Evolutionary conservation across 2,888 invertebrate species (phyloP), one percentile per base, ranked within the genome.

Genomic region (Fragum whitleyi): DNA sequence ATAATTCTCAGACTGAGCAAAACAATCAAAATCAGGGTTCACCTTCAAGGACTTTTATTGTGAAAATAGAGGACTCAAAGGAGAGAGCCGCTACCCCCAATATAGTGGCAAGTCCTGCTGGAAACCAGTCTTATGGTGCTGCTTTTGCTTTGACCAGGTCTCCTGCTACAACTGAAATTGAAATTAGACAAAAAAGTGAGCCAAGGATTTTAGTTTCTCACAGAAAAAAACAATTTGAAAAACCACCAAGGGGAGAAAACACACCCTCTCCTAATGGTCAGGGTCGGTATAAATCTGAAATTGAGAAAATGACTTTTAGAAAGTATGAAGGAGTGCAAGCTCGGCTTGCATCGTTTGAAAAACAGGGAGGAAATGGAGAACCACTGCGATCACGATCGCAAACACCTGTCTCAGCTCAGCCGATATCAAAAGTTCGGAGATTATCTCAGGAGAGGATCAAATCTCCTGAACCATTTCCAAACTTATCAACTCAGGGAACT

Each of bases 271-370:
- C 81, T 21, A 77, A 62, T 14, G 47, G 29, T 26, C 62, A 26
- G 14, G 57, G 42, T 21, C 81, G 91, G n/a, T 90, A 88, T 71
- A 91, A 89, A 86, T 87, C 90, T 21, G 92, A 92, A 79, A 87
- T 92, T 53, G 89, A 91, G 67, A 91, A 90, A 83, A 87, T 91
- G n/a, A 87, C 90, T 0, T 87, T 90, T 96, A 91, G 88, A 79
- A 92, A 91, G 67, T 91, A 91, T 68, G 92, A 91, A 23, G 92
- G 92, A 72, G 92, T 94, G 21, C 91, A 92, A 7, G 80, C 88
- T 23, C 86, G 94, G 9, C 87, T 93, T 14, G 93, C 93, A 19
- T 90, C 90, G 23, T 94, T 93, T 89, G 94, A 94, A 65, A 89
- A 88, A 51, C 79, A 82, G 23, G 83, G 80, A 11, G 83, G 81